Base-by-base conservation (phyloP, 2,113 vertebrate species). In the Pristiophorus japonicus region DNA sequence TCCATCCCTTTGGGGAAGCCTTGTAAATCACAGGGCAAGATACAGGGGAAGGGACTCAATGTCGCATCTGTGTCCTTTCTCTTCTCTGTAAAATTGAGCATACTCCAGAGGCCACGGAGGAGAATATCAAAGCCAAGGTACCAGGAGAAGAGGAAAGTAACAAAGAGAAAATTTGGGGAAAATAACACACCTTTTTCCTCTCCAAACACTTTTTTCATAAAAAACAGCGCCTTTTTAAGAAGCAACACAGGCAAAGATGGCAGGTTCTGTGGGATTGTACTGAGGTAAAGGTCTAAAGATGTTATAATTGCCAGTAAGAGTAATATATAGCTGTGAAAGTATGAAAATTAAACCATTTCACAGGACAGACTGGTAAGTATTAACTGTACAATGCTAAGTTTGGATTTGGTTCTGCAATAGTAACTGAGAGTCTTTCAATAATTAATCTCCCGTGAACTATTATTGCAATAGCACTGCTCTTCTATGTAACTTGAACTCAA, bases 341-440 rank as follows among this genome's bases (percentile, higher is more conserved):
- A 62, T 91, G 87, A n/a, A 62, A 62, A 34, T 12, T 62, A 91
- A 91, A 62, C 12, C 55, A 62, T 59, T 91, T 91, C 14, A 91
- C 87, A 59, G 55, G n/a, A 51, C 30, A 18, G 30, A 62, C 34
- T n/a, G 51, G 0, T 5, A 62, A 91, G 12, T 91, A 91, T 62
- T 62, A 62, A 91, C 87, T 59, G n/a, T n/a, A 59, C 14, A 90
- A 90, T 34, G 5, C 51, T 38, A n/a, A 91, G 30, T 91, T 91
- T 91, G 30, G 4, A 59, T 30, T 59, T 55, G 55, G 34, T 18
- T 62, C 87, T 59, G 27, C 87, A 62, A 62, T 20, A 62, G 27
- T 91, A 91, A 91, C 87, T 62, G 30, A 55, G 34, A 91, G 27
- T 62, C 87, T 59, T 62, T 91, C 55, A 91, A 91, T 91, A 91